Base-by-base conservation (phyloP, 2,888 invertebrate genomes). In the Flexamia atlantica region DNA sequence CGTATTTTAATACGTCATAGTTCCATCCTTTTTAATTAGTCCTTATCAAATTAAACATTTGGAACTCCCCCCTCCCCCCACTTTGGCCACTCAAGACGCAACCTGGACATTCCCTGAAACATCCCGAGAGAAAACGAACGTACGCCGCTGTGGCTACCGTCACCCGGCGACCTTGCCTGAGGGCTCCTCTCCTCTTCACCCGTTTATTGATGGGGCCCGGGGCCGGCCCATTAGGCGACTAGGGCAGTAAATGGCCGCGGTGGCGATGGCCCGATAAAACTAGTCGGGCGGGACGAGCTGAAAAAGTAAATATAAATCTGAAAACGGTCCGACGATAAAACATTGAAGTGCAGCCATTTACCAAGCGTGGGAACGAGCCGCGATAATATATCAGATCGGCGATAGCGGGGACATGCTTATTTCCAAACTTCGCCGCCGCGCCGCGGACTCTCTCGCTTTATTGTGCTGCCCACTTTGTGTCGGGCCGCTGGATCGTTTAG, bases 231-330 rank as follows among this genome's bases (percentile, higher is more conserved):
- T 76, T 40, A 40, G 74, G 17, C 10, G 74, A 46, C 74, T 72
- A 76, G 74, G 46, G 40, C 74, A 28, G 74, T 76, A 76, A 76
- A 76, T 76, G 64, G 72, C 30, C 42, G 32, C 72, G 28, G 82
- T 53, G 74, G 53, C 74, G 82, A 82, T 74, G 72, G 82, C 23
- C 60, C 57, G 82, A 83, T 83, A 83, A 83, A 83, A 83, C 74
- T 42, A 83, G 82, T 83, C 82, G 17, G 60, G 40, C 82, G 72
- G 72, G 82, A 20, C 74, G 74, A 57, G 82, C 72, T 83, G 74
- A 83, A 83, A 83, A 83, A 83, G 82, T 83, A 83, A 74, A 83
- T 83, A 83, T 83, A 83, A 83, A 83, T 83, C 82, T 74, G 82
- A 53, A 83, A 83, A 83, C 82, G 74, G 72, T 36, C 57, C 57